Percentiles rank a stretch among this genome's conserved stretches.
These are phyloP conservation scores for Chrysomela aeneicollis DNA, from an alignment of 2,888 invertebrate species.

Conservation along the genomic window DNA sequence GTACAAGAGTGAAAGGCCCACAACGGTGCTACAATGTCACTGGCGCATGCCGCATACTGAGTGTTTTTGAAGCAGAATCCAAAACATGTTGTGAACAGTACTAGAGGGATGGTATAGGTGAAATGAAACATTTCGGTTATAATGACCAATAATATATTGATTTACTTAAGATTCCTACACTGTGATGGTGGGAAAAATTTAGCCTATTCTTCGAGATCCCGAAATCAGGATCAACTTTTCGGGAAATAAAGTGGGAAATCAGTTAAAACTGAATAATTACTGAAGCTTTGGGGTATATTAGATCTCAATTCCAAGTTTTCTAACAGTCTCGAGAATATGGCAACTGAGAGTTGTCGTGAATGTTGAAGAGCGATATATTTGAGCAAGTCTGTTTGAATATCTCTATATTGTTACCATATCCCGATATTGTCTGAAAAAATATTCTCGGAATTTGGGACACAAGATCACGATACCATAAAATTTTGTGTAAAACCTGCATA, in stretches of 20 bases:
- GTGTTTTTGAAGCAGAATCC: too few relatives aligned
- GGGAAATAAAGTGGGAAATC: too few relatives aligned
- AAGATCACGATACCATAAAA: constrained; percentile 8
- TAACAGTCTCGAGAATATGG: background rate
- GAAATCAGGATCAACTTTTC: background rate
- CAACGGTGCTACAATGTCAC: too few relatives aligned
- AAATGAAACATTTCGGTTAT: too few relatives aligned
- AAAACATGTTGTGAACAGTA: too few relatives aligned
- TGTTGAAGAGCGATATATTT: background rate
- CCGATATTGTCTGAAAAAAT: background rate
- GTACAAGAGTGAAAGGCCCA: too few relatives aligned
- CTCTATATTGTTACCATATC: background rate
- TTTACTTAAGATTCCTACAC: background rate
- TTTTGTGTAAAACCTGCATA: background rate
- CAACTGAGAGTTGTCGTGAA: too few relatives aligned
- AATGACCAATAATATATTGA: background rate
- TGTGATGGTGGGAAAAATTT: background rate
- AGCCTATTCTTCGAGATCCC: background rate
- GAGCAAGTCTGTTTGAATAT: background rate
- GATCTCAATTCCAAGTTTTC: background rate
- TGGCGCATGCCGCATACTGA: too few relatives aligned
- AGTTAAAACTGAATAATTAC: background rate
- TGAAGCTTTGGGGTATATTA: background rate
- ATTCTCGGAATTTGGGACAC: constrained; percentile 21
- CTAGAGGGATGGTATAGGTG: too few relatives aligned